These are phyloP conservation scores for Trissolcus japonicus DNA, from an alignment of 2,888 invertebrate genomes.

Conservation along the genomic window DNA sequence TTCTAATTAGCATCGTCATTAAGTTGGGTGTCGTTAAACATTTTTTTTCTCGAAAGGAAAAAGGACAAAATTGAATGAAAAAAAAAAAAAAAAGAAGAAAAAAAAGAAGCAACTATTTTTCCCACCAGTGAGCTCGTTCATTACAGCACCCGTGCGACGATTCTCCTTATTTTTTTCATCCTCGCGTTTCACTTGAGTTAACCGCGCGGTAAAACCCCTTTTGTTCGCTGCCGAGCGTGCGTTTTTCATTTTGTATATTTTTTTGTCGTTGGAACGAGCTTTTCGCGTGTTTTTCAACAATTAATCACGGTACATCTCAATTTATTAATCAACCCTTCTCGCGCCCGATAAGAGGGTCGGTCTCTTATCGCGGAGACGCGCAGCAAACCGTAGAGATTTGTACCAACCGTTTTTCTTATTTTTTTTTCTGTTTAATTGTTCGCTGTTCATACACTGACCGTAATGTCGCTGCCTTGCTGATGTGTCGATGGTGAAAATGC, in stretches of 20 bases:
- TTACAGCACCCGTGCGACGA: slow-evolving; percentile 14
- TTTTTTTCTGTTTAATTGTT: slow-evolving; percentile 31
- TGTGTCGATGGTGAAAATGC: slow-evolving; percentile 47
- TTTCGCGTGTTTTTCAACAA: slow-evolving; percentile 53
- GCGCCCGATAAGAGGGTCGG: slow-evolving; percentile 30
- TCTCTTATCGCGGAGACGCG: slow-evolving; percentile 25
- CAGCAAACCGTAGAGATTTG: too few relatives aligned
- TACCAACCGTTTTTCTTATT: neutral
- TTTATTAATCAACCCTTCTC: slow-evolving; percentile 40
- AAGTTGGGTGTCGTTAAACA: slow-evolving; percentile 12
- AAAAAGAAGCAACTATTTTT: too few relatives aligned
- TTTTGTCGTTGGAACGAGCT: slow-evolving; percentile 55
- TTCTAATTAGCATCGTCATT: slow-evolving; percentile 2
- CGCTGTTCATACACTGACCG: slow-evolving; percentile 39
- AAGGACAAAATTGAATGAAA: too few relatives aligned
- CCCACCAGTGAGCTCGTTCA: slow-evolving; percentile 14
- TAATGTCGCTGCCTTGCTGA: slow-evolving; percentile 41
- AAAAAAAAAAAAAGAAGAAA: neutral
- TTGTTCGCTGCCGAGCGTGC: slow-evolving; percentile 46
- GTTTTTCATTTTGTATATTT: slow-evolving; percentile 47
- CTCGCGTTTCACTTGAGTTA: slow-evolving; percentile 20
- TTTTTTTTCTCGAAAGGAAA: slow-evolving; percentile 4
- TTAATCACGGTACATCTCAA: slow-evolving; percentile 50
- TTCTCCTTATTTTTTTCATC: slow-evolving; percentile 20
- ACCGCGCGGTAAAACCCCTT: slow-evolving; percentile 35